Evolutionary conservation across 1,140 invertebrate genomes (phyloP).

Genomic region (Melipona quadrifasciata): DNA sequence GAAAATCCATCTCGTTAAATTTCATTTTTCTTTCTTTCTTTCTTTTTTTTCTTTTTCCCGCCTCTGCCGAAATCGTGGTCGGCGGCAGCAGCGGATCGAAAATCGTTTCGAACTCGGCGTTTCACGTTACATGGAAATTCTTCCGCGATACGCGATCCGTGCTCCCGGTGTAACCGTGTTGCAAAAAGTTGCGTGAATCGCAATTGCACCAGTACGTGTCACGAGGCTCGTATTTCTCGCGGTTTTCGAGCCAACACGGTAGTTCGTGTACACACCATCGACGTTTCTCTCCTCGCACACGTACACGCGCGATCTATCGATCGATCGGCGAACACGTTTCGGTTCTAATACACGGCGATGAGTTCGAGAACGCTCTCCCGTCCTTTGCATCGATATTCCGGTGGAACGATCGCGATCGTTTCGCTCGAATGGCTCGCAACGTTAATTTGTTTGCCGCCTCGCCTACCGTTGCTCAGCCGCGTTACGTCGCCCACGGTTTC

Average conservation of each 20-base stretch:
- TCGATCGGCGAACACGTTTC: constrained; percentile 3
- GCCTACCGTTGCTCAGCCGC: neutral
- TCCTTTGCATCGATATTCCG: constrained; percentile 14
- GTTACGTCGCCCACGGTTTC: neutral
- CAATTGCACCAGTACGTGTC: constrained; percentile 13
- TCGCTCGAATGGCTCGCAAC: neutral
- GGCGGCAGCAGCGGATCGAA: neutral
- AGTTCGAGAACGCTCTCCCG: neutral
- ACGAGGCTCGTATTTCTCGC: constrained; percentile 16
- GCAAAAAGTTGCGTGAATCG: constrained; percentile 9
- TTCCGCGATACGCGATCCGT: neutral
- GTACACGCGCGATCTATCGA: neutral
- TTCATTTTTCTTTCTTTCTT: neutral
- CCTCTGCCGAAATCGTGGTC: no score
- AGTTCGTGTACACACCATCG: neutral
- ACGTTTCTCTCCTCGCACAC: neutral
- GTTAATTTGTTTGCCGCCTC: constrained; percentile 16
- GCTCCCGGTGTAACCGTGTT: neutral
- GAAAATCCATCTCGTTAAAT: neutral
- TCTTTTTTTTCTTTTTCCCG: no score
- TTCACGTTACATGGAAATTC: neutral
- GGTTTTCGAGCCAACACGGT: constrained; percentile 2
- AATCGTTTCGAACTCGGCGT: neutral
- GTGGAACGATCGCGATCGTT: neutral
- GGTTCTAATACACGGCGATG: neutral